phyloP scores from a whole-genome alignment of 2,888 invertebrate genomes.

The Aleiodes alternator region DNA sequence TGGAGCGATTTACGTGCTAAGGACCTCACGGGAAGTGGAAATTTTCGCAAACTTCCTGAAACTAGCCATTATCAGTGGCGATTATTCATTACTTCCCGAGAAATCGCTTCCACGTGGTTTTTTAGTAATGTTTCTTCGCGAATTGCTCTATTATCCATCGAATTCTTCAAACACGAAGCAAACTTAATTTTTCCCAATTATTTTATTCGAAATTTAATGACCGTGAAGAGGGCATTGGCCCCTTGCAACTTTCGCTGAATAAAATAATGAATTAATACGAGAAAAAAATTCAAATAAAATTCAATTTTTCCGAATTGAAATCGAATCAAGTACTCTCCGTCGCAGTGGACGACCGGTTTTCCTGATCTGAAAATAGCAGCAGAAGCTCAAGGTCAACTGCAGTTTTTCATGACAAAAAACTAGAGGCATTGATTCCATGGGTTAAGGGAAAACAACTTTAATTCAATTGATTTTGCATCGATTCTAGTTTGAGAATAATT shows the following conservation, averaged over 20 bases:
- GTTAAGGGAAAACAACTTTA: slow-evolving; percentile 2
- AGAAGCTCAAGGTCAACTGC: slow-evolving; percentile 20
- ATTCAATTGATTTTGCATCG: background rate
- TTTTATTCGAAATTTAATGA: background rate
- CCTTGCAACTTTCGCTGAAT: too few relatives aligned
- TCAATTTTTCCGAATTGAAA: background rate
- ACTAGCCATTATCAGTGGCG: background rate
- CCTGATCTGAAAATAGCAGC: background rate
- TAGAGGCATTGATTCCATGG: background rate
- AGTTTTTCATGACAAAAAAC: background rate
- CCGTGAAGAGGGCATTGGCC: too few relatives aligned
- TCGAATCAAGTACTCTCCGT: background rate
- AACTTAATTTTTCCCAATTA: background rate
- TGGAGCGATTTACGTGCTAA: background rate
- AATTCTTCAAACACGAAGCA: background rate
- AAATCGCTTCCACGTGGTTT: background rate
- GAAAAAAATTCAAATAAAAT: background rate
- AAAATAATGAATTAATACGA: background rate
- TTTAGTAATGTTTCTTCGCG: background rate
- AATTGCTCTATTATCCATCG: background rate
- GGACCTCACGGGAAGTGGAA: background rate
- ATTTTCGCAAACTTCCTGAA: background rate
- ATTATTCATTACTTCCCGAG: background rate
- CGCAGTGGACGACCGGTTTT: background rate
- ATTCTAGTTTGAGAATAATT: background rate